phyloP scores from a whole-genome alignment of 92 coral and sea anemone species.

The Pocillopora grandis region DNA sequence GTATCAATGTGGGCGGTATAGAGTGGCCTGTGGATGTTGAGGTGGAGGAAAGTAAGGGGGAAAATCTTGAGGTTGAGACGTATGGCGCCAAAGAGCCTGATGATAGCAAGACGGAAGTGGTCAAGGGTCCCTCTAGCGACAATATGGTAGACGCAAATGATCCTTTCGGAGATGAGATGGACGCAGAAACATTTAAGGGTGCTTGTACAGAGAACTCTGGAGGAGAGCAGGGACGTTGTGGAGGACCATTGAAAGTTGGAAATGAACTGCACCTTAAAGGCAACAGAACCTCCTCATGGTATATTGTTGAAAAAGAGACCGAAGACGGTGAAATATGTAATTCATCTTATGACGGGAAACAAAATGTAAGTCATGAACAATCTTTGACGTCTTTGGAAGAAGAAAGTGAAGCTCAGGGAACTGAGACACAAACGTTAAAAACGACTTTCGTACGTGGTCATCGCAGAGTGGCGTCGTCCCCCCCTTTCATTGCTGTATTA shows the following conservation, averaged over 20 bases:
- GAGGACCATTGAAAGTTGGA: neutral
- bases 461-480: constrained; percentile 73
- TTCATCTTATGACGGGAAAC: neutral
- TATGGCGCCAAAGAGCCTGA: neutral
- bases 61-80: neutral
- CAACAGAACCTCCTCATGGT: neutral
- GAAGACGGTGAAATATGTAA: neutral
- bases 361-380: neutral
- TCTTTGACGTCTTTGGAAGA: neutral
- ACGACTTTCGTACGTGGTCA: constrained; percentile 60
- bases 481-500: constrained; percentile 43
- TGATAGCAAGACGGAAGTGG: neutral
- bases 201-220: neutral
- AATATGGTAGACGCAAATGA: neutral
- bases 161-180: neutral
- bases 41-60: neutral
- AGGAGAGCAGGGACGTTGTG: neutral
- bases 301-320: neutral
- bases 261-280: neutral
- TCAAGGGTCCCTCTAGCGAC: neutral
- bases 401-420: constrained; percentile 11
- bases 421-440: neutral
- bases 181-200: neutral
- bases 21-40: neutral
- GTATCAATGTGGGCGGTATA: neutral